Percentiles rank a stretch among this genome's conserved stretches.
Conservation (phyloP, 2,113 vertebrate species). For the Lophura nycthemera region DNA sequence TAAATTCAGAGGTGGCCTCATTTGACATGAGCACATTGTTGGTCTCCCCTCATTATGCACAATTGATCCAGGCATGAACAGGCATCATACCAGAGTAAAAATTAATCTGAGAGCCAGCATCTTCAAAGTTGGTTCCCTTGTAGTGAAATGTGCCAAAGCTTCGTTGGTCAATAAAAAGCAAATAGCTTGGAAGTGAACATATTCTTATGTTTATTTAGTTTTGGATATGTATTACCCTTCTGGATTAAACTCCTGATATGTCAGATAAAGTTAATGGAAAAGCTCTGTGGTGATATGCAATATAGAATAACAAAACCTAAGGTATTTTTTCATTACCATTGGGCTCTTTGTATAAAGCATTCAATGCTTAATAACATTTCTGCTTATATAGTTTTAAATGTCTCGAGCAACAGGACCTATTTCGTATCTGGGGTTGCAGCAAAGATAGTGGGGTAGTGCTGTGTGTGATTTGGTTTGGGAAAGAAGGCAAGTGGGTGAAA, state of each 20-base stretch:
- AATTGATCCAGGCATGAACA: background rate
- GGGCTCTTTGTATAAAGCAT: background rate
- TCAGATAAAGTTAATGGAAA: background rate
- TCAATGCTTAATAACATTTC: background rate
- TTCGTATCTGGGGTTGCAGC: background rate
- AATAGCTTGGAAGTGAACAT: slow-evolving; percentile 8
- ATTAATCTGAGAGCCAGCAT: background rate
- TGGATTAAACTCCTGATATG: background rate
- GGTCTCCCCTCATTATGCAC: background rate
- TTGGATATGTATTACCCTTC: background rate
- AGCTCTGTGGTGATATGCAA: background rate
- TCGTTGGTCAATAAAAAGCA: slow-evolving; percentile 40
- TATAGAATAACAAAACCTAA: background rate
- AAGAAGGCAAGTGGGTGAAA: background rate
- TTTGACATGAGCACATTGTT: background rate
- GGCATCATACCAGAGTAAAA: background rate
- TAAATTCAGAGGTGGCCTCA: background rate
- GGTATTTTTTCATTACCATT: background rate
- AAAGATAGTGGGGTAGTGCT: background rate
- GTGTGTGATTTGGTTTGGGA: fast-evolving
- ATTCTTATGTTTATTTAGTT: slow-evolving; percentile 37
- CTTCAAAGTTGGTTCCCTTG: slow-evolving; percentile 18
- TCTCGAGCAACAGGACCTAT: background rate
- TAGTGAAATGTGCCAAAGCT: slow-evolving; percentile 4
- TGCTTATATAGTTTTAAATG: background rate